A percentile compares a stretch with the other conserved stretches of the same genome.
These are phyloP conservation scores for Brachycybe producta DNA, from an alignment of 2,888 invertebrate genomes.

Conservation along the genomic window DNA sequence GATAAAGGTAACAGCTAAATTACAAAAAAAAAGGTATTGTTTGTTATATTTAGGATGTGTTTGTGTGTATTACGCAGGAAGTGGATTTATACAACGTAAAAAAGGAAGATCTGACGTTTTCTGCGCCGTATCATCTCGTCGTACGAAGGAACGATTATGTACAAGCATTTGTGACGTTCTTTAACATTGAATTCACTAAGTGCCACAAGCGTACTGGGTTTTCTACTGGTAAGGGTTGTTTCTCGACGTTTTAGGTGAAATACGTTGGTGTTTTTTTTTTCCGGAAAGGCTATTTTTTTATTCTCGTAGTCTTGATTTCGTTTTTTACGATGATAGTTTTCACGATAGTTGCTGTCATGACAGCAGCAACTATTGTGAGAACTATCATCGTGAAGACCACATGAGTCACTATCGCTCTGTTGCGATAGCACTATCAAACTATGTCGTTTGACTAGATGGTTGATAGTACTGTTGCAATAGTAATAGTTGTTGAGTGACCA, in stretches of 20 bases:
- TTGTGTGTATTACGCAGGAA: constrained; percentile 42
- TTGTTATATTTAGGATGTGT: no score
- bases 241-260: background rate
- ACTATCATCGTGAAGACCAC: no score
- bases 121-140: constrained; percentile 20
- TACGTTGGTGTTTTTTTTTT: background rate
- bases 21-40: constrained; percentile 17
- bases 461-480: no score
- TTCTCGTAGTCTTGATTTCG: no score
- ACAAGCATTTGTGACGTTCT: constrained; percentile 96
- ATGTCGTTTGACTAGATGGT: no score
- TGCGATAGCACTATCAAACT: no score
- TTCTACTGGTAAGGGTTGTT: constrained; percentile 52
- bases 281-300: no score
- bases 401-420: no score
- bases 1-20: constrained; percentile 51
- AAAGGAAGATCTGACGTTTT: constrained; percentile 43
- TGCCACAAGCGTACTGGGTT: constrained; percentile 97
- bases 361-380: no score
- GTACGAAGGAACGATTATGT: constrained; percentile 81
- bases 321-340: no score
- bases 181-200: constrained; percentile 98
- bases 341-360: no score
- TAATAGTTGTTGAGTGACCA: no score
- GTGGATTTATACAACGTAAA: constrained; percentile 97